phyloP scores from a whole-genome alignment of 2,113 vertebrate genomes.

The Redunca redunca region DNA sequence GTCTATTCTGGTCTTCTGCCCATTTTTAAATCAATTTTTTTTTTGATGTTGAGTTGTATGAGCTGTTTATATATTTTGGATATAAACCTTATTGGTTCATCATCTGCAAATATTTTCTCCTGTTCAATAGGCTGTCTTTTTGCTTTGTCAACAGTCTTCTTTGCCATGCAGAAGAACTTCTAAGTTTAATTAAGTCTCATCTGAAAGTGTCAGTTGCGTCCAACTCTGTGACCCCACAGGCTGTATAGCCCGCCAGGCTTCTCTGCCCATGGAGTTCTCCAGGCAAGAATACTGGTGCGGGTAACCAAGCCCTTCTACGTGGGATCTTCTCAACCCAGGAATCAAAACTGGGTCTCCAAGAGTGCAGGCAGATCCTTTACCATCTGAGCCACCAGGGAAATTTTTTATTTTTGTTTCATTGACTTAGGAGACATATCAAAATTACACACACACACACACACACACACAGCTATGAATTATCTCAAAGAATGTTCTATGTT shows the following conservation, averaged over 20 bases:
- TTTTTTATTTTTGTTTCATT: not conserved
- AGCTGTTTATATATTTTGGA: not conserved
- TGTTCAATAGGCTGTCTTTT: not conserved
- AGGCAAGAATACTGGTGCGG: not conserved
- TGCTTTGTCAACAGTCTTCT: not conserved
- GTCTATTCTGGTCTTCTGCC: not conserved
- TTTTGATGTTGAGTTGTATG: not conserved
- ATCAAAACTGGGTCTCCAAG: not conserved
- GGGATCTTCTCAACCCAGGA: not conserved
- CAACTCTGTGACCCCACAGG: not conserved
- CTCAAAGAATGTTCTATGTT: not conserved
- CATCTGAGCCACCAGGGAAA: not conserved
- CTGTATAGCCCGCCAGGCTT: not conserved
- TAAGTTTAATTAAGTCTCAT: not conserved
- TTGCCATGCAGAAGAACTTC: not conserved
- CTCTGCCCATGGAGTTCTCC: not conserved
- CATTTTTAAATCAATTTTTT: not conserved
- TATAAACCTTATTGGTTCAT: not conserved
- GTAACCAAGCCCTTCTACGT: not conserved
- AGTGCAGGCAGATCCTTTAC: not conserved
- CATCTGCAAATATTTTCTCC: not conserved
- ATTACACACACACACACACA: not conserved
- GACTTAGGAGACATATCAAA: not conserved
- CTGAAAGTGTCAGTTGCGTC: not conserved
- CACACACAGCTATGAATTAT: not conserved